These are phyloP conservation scores for Perizoma flavofasciatum DNA, from an alignment of 2,888 invertebrate species.

Conservation along the genomic window DNA sequence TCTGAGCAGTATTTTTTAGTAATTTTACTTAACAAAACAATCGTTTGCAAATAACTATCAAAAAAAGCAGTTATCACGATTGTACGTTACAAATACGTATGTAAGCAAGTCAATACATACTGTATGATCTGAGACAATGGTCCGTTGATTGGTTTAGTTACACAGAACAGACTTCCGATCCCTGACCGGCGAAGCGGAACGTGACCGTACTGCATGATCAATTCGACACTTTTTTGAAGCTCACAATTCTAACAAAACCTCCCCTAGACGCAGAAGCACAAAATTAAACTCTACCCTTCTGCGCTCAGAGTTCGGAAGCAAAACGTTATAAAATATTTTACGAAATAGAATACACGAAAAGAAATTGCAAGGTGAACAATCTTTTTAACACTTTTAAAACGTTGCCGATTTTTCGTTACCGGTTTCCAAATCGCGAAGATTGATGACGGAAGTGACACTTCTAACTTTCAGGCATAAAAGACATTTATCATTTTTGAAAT, in stretches of 20 bases:
- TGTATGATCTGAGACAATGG: constrained; percentile 70
- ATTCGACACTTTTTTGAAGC: constrained; percentile 64
- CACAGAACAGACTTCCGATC: constrained; percentile 68
- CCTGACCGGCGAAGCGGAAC: constrained; percentile 54
- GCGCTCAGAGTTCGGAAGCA: not conserved
- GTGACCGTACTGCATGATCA: constrained; percentile 66
- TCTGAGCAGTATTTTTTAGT: too few species aligned
- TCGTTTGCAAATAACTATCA: not conserved
- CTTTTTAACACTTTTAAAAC: constrained; percentile 35
- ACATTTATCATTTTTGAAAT: constrained; percentile 65
- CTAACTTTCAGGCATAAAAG: constrained; percentile 40
- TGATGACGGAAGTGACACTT: constrained; percentile 33
- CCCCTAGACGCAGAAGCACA: constrained; percentile 7
- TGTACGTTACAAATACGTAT: constrained; percentile 37
- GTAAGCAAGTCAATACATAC: constrained; percentile 51
- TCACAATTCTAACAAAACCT: constrained; percentile 37
- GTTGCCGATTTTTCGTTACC: constrained; percentile 25
- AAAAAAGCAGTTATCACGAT: constrained; percentile 5
- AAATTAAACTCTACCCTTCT: constrained; percentile 23
- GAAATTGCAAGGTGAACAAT: constrained; percentile 40
- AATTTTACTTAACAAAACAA: not conserved
- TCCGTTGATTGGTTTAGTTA: constrained; percentile 77
- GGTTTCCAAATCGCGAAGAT: constrained; percentile 30
- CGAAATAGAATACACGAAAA: constrained; percentile 35
- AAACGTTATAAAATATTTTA: constrained; percentile 24